phyloP scores from a whole-genome alignment of 2,888 invertebrate genomes.

The Eupithecia pulchellata region DNA sequence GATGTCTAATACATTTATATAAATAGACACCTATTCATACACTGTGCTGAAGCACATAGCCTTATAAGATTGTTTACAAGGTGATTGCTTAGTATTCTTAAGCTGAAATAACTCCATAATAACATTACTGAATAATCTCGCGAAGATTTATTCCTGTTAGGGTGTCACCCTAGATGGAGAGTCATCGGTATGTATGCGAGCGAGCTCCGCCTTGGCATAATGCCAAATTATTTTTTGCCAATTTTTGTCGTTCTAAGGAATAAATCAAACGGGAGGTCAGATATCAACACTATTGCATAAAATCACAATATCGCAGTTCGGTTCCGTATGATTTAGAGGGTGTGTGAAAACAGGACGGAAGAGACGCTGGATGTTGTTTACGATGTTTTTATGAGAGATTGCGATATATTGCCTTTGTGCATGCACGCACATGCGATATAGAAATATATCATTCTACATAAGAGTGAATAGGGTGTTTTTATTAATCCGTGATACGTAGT shows the following conservation, averaged over 20 bases:
- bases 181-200: conserved; percentile 37
- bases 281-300: conserved; percentile 52
- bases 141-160: conserved; percentile 53
- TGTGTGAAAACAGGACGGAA: conserved; percentile 36
- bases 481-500: no score
- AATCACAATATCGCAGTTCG: conserved; percentile 50
- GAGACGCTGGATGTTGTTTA: conserved; percentile 34
- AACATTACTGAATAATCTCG: conserved; percentile 21
- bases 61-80: background rate
- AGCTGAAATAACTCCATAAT: background rate
- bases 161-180: conserved; percentile 48
- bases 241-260: conserved; percentile 63
- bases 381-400: conserved; percentile 20
- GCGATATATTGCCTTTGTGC: conserved; percentile 24
- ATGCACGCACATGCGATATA: background rate
- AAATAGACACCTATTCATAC: background rate
- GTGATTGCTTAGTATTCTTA: background rate
- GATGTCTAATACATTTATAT: no score
- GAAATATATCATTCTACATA: background rate
- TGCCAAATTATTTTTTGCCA: conserved; percentile 68
- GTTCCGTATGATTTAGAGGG: conserved; percentile 37
- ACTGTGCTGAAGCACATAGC: background rate
- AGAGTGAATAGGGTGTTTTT: no score
- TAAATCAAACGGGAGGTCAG: conserved; percentile 65
- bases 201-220: conserved; percentile 60